These are phyloP conservation scores for Lasioglossum calceatum DNA, from an alignment of 2,888 invertebrate species.

Conservation along the genomic window DNA sequence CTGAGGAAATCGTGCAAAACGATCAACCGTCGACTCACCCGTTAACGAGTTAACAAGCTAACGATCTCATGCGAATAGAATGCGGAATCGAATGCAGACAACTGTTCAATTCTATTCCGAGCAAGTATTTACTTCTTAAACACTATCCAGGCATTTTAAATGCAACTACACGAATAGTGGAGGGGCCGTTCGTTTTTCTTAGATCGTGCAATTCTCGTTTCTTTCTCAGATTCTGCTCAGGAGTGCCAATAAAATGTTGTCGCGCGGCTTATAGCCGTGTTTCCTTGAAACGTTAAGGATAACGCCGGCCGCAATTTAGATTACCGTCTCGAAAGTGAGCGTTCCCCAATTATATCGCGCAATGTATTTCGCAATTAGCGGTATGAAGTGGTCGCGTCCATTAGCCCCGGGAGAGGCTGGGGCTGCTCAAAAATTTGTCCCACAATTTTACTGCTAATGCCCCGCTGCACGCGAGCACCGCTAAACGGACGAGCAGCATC, in stretches of 20 bases:
- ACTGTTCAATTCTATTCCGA: neutral
- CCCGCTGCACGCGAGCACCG: constrained; percentile 22
- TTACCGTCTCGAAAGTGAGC: constrained; percentile 7
- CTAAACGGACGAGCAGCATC: constrained; percentile 21
- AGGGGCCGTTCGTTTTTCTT: no score
- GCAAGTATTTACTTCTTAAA: neutral
- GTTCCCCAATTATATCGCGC: constrained; percentile 31
- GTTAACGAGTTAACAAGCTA: constrained; percentile 46
- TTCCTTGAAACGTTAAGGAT: neutral
- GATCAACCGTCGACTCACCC: neutral
- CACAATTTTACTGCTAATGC: constrained; percentile 51
- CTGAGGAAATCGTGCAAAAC: constrained; percentile 41
- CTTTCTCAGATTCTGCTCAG: no score
- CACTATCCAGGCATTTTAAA: no score
- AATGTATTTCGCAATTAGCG: constrained; percentile 3
- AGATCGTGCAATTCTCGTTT: no score
- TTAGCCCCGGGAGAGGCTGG: constrained; percentile 31
- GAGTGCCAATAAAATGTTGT: neutral
- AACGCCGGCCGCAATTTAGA: neutral
- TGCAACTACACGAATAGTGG: no score
- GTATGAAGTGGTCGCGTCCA: constrained; percentile 23
- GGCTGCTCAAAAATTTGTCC: constrained; percentile 50
- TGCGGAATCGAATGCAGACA: neutral
- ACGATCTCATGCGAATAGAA: constrained; percentile 23
- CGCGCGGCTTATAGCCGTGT: neutral